These are phyloP conservation scores for Drosophila lutescens DNA, from an alignment of 2,888 invertebrate species.

Conservation along the genomic window DNA sequence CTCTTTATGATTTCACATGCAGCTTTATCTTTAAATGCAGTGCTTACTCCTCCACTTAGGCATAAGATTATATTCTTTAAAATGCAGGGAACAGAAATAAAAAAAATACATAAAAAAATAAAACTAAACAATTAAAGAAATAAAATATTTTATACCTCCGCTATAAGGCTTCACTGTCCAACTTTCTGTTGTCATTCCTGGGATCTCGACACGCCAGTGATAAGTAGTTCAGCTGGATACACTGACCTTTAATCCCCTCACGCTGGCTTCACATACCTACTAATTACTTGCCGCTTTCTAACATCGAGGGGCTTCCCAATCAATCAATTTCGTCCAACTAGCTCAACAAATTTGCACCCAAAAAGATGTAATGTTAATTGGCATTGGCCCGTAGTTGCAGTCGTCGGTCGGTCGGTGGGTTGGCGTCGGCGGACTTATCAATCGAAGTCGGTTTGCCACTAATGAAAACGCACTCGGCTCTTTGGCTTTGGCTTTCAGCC, in stretches of 20 bases:
- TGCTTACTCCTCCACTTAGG: neutral
- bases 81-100: no score
- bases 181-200: neutral
- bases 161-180: neutral
- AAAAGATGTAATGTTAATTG: constrained; percentile 42
- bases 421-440: constrained; percentile 27
- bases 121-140: no score
- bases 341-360: constrained; percentile 34
- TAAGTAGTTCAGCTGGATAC: constrained; percentile 12
- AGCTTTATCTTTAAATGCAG: neutral
- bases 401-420: no score
- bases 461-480: constrained; percentile 45
- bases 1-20: neutral
- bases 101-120: no score
- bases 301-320: constrained; percentile 25
- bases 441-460: constrained; percentile 21
- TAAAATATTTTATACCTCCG: no score
- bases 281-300: neutral
- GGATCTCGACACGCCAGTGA: constrained; percentile 1
- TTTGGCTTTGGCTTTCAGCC: neutral
- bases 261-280: neutral
- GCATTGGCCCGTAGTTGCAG: constrained; percentile 24
- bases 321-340: constrained; percentile 34
- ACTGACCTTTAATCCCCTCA: constrained; percentile 22
- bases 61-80: no score